Evolutionary conservation across 2,797 vertebrate species (phyloP).

Genomic region (Semotilus atromaculatus): DNA sequence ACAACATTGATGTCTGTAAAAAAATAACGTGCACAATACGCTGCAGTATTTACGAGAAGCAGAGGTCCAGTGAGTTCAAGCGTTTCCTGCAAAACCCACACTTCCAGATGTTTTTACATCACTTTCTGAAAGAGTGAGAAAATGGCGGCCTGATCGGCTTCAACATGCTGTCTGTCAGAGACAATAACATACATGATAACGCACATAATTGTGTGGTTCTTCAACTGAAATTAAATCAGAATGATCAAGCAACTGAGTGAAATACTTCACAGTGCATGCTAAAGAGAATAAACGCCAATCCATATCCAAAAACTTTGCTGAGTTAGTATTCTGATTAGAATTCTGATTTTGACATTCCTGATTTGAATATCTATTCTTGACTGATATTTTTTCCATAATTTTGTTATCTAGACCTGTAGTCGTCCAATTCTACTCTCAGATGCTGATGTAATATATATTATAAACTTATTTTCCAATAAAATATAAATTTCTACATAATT

Average conservation of each 20-base stretch:
- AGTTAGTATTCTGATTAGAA: too few relatives aligned
- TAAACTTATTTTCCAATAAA: not conserved
- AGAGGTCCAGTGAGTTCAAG: not conserved
- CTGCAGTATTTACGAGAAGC: not conserved
- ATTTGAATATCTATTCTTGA: not conserved
- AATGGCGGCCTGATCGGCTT: too few relatives aligned
- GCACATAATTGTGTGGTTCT: not conserved
- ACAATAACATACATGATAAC: not conserved
- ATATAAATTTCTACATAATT: not conserved
- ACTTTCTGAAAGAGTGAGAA: too few relatives aligned
- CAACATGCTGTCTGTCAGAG: not conserved
- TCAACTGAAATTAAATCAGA: not conserved
- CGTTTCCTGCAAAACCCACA: too few relatives aligned
- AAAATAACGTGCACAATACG: not conserved
- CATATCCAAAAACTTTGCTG: too few relatives aligned
- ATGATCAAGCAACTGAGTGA: not conserved
- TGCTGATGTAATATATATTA: not conserved
- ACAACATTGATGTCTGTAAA: not conserved
- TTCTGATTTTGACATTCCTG: not conserved
- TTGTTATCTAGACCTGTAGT: not conserved
- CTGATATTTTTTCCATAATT: not conserved
- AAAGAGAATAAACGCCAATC: too few relatives aligned
- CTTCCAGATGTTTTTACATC: too few relatives aligned
- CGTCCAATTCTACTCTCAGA: not conserved
- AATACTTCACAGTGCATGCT: not conserved